These are phyloP conservation scores for Pantala flavescens DNA, from an alignment of 1,140 invertebrate species.

Conservation along the genomic window DNA sequence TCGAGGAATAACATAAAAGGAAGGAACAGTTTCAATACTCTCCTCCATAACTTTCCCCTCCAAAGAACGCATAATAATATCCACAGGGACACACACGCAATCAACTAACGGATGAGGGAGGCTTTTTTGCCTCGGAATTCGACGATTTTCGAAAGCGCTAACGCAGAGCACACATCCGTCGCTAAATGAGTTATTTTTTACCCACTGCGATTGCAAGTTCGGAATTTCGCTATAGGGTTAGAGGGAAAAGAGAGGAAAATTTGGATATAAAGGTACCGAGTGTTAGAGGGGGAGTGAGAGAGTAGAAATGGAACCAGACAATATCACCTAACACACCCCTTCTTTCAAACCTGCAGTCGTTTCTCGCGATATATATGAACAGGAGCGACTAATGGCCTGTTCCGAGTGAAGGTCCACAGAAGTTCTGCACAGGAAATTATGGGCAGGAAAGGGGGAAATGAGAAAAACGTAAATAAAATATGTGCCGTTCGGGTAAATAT, in stretches of 20 bases:
- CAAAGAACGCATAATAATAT: too few relatives aligned
- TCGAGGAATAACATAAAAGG: too few relatives aligned
- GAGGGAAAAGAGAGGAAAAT: background rate
- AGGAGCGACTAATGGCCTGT: conserved; percentile 1
- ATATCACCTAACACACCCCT: background rate
- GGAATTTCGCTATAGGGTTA: background rate
- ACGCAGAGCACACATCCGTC: conserved; percentile 6
- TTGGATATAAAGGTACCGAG: background rate
- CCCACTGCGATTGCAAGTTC: background rate
- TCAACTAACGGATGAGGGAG: background rate
- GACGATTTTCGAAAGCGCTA: conserved; percentile 4
- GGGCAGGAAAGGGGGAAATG: background rate
- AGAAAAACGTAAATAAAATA: background rate
- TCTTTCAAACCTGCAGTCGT: background rate
- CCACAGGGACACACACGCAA: background rate
- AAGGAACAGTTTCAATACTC: too few relatives aligned
- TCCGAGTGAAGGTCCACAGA: background rate
- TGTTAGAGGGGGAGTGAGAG: background rate
- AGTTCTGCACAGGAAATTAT: background rate
- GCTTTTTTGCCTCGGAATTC: background rate
- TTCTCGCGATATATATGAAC: background rate
- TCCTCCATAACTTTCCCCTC: too few relatives aligned
- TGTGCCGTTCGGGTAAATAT: background rate
- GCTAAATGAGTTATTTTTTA: background rate
- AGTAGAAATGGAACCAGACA: background rate